Base-by-base conservation (phyloP, 2,113 vertebrate genomes). In the Siniperca chuatsi region DNA sequence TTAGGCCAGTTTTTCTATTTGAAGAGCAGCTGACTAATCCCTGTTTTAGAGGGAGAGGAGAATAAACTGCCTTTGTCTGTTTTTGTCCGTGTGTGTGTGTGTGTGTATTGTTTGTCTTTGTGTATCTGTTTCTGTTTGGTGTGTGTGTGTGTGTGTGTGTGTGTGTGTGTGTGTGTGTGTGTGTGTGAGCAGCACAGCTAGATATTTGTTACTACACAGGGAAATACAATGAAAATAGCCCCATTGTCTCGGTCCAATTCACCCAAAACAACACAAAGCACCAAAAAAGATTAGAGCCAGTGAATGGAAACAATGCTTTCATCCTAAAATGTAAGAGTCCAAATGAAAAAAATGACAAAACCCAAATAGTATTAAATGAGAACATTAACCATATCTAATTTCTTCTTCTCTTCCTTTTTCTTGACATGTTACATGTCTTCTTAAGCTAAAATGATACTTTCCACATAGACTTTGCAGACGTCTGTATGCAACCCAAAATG, bases 1-100 rank as follows among this genome's bases (percentile, higher is more conserved):
- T 80, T 84, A 87, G 85, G 83, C 57, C 86, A 87, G 82, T 91
- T 89, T 87, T 85, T 83, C 90, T 90, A 90, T 90, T 92, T 82
- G 83, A 77, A 84, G 57, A 84, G 71, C 90, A 90, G 78, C 80
- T 82, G 86, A 87, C 85, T 93, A 81, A 91, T 92, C 84, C 86
- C 76, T 72, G 84, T 83, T 84, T 87, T 73, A 84, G 79, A 75
- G 78, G 70, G 68, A 77, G 85, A 84, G 57, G 78, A 72, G 83
- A 84, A 83, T 87, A 89, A 91, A 90, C 88, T 87, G 81, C 86
- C 83, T 81, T 65, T 79, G 75, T 87, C 69, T 78, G 79, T 82
- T 62, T 67, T 40, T 55, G 57, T 81, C 46, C 48, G 21, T 77
- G 69, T 82, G 75, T 75, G 69, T 68, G 70, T 74, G 46, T 64